Conservation (phyloP, 2,797 vertebrate species). For the Xerus rutilus region DNA sequence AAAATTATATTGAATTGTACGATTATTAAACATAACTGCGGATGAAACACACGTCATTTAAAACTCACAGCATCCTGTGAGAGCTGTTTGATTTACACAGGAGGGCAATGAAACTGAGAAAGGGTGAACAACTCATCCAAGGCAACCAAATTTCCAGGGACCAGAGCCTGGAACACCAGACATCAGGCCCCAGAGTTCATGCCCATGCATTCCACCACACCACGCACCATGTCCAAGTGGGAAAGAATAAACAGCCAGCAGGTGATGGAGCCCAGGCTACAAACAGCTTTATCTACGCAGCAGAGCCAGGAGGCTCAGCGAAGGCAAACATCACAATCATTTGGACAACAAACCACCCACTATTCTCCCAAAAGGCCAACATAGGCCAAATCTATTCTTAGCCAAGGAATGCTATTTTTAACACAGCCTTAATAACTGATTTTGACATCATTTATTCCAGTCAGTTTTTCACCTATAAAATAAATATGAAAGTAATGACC, state of each 20-base stretch:
- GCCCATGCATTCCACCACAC: background rate
- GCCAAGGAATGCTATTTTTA: background rate
- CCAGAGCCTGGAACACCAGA: background rate
- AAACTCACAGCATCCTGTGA: background rate
- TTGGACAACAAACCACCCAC: background rate
- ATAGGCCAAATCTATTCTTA: background rate
- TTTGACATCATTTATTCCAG: background rate
- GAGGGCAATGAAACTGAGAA: background rate
- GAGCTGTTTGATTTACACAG: background rate
- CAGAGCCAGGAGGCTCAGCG: background rate
- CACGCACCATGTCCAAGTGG: rapidly evolving
- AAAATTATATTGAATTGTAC: too few relatives aligned
- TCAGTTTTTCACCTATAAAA: background rate
- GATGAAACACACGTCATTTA: background rate
- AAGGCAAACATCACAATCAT: background rate
- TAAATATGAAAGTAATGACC: constrained; percentile 4
- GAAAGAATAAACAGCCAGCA: background rate
- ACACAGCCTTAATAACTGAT: background rate
- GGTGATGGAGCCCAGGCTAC: background rate
- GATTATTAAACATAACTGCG: background rate
- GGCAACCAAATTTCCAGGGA: background rate
- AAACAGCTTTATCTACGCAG: background rate
- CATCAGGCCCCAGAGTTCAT: background rate
- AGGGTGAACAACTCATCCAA: background rate
- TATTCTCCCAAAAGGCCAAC: background rate